Base-by-base conservation (phyloP, 2,888 invertebrate species). In the Phasia obesa region DNA sequence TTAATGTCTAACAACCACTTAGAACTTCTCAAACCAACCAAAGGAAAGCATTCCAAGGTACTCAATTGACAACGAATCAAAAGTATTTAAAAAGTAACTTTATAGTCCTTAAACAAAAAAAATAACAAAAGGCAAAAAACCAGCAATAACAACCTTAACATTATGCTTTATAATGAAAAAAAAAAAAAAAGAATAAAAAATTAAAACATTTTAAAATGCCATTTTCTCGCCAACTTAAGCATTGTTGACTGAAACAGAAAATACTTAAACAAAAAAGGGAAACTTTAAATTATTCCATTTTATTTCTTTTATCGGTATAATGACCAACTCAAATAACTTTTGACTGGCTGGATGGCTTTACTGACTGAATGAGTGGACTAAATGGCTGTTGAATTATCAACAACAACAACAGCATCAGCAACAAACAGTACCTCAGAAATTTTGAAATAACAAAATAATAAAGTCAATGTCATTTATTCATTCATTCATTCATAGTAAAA, bases 361-460 rank as follows among this genome's bases (percentile, higher is more conserved):
- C 31, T 60, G 51, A 51, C 42, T 64, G 21, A 25, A 49, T 69
- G 53, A 53, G 38, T 62, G 55, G 64, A 55, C 62, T 81, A 59
- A 75, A 75, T 75, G 65, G 65, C 49, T 67, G 65, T 59, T 78
- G 57, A 71, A 71, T 78, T 78, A 78, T 64, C 62, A 71, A 38
- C 27, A 67, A 42, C 25, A 65, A 13, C 47, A 38, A n/a, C 15
- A 31, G 17, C n/a, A 49, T 27, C 5, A 64, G 19, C 44, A 19
- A 47, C 25, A 49, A n/a, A 9, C 25, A 59, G 47, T 35, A 23
- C 49, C 13, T 57, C 49, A 69, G 71, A 15, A 73, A 49, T 76
- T 76, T 75, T 62, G 47, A 76, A 88, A 89, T 86, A 88, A 87
- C 86, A 86, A 88, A 89, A 88, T 89, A 88, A 89, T 89, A 89